These are phyloP conservation scores for Silurus asotus DNA, from an alignment of 2,113 vertebrate genomes.

Conservation along the genomic window DNA sequence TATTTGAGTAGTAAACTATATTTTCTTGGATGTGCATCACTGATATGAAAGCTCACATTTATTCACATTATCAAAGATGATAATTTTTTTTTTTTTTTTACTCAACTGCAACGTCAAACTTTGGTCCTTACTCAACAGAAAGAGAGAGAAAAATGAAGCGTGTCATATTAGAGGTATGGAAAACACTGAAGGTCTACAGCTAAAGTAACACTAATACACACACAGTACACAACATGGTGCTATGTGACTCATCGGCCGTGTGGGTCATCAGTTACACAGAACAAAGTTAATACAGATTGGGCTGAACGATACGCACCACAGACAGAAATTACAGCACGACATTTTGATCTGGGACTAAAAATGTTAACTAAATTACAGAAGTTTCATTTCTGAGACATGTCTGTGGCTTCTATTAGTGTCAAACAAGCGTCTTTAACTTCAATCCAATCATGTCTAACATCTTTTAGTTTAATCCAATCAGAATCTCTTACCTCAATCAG, in stretches of 20 bases:
- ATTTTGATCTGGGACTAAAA: not conserved
- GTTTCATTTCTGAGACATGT: no score
- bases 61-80: conserved; percentile 11
- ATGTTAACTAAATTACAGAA: not conserved
- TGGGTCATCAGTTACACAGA: not conserved
- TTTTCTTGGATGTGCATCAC: not conserved
- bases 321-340: not conserved
- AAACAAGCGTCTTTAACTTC: no score
- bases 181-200: not conserved
- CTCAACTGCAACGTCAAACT: conserved; percentile 10
- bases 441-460: no score
- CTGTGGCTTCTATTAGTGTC: no score
- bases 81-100: not conserved
- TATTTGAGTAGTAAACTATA: not conserved
- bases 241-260: not conserved
- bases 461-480: not conserved
- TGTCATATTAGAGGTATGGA: conserved; percentile 6
- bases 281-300: not conserved
- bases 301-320: not conserved
- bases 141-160: not conserved
- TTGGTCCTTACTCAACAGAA: conserved; percentile 27
- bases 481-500: no score
- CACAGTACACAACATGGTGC: not conserved
- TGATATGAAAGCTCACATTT: conserved; percentile 5
- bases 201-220: conserved; percentile 18